These are phyloP conservation scores for Rhabdomys dilectus DNA, from an alignment of 2,113 vertebrate species.

Conservation along the genomic window DNA sequence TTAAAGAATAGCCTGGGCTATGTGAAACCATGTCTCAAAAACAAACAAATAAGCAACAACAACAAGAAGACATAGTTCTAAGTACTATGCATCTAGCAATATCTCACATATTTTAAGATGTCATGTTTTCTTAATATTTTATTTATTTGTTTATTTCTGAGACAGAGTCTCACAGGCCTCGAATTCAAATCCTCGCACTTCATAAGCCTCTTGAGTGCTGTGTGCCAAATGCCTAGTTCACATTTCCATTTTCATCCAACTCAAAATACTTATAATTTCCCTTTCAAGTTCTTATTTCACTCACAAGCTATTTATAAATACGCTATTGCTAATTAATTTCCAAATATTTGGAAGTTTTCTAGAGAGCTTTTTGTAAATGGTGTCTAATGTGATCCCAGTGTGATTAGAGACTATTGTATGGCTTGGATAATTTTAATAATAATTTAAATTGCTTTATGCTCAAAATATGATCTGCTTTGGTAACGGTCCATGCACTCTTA, in stretches of 20 bases:
- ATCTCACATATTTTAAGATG: neutral
- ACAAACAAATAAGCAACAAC: neutral
- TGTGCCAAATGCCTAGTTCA: neutral
- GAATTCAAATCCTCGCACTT: neutral
- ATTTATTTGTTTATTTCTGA: neutral
- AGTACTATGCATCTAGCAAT: neutral
- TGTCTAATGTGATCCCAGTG: neutral
- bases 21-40: neutral
- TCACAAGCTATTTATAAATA: neutral
- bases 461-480: neutral
- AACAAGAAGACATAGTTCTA: neutral
- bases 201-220: neutral
- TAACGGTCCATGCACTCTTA: neutral
- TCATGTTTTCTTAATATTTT: neutral
- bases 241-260: neutral
- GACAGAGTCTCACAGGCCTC: neutral
- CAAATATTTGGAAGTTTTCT: conserved; percentile 11
- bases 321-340: neutral
- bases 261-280: neutral
- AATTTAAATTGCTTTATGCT: neutral
- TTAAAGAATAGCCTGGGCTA: neutral
- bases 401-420: neutral
- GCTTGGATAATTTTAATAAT: neutral
- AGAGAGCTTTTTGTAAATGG: neutral
- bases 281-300: neutral